A percentile compares a stretch with the other conserved stretches of the same genome.
These are phyloP conservation scores for Strigamia transsilvanica DNA, from an alignment of 2,888 invertebrate genomes.

Conservation along the genomic window DNA sequence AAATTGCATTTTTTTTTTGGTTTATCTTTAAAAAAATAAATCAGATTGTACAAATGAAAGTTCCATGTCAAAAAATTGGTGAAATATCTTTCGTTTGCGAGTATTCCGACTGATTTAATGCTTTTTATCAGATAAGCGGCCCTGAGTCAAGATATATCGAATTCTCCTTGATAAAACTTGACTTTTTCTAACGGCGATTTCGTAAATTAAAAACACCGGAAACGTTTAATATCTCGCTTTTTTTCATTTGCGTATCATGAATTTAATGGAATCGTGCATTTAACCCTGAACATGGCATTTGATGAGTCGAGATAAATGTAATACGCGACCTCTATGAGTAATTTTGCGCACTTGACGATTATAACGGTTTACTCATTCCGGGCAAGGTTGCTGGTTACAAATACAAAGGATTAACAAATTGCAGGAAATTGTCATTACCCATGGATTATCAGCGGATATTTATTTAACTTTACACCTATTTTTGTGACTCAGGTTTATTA, in stretches of 20 bases:
- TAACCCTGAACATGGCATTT: not conserved
- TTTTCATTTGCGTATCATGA: not conserved
- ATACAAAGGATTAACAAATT: not conserved
- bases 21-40: not conserved
- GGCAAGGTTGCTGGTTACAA: not conserved
- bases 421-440: conserved; percentile 28
- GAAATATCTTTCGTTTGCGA: not conserved
- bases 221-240: not conserved
- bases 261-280: not conserved
- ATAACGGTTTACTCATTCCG: not conserved
- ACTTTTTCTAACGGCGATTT: not conserved
- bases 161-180: not conserved
- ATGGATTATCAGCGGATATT: conserved; percentile 14
- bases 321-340: conserved; percentile 36
- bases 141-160: not conserved
- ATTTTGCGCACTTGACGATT: not conserved
- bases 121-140: conserved; percentile 35
- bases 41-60: conserved; percentile 4
- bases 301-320: not conserved
- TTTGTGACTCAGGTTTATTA: not conserved
- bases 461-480: not conserved
- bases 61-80: not conserved
- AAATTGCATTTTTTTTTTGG: not conserved
- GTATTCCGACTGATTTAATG: not conserved
- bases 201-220: not conserved